Conservation (phyloP, 2,888 invertebrate species). For the Macroteleia sp. region DNA sequence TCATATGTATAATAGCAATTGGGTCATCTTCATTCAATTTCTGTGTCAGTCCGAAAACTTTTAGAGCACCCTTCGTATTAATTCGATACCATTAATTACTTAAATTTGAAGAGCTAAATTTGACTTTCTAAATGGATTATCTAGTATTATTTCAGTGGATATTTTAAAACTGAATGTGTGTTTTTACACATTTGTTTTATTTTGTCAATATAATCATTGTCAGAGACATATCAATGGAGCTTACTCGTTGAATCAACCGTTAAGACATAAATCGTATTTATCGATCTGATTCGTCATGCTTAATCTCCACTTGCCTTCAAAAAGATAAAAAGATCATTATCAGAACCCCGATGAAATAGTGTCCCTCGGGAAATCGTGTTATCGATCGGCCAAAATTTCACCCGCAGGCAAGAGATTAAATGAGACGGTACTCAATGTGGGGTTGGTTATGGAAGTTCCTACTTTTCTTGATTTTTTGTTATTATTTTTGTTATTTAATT, state of each 20-base stretch:
- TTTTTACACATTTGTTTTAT: no score
- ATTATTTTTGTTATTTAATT: constrained; percentile 3
- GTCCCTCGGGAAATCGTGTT: constrained; percentile 62
- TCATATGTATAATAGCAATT: no score
- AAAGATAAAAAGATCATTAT: constrained; percentile 50
- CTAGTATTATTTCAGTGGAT: no score
- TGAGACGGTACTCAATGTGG: constrained; percentile 37
- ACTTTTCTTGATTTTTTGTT: constrained; percentile 12
- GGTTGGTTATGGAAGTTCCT: constrained; percentile 36
- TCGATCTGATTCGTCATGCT: constrained; percentile 40
- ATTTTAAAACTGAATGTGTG: no score
- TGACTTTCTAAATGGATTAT: no score
- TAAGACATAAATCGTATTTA: constrained; percentile 35
- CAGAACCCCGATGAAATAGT: constrained; percentile 33
- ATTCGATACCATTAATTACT: no score
- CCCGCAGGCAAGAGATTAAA: constrained; percentile 49
- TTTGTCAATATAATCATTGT: no score
- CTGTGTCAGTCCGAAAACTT: no score
- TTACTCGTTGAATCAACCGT: constrained; percentile 5
- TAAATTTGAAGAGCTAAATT: no score
- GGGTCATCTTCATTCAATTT: no score
- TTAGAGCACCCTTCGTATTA: no score
- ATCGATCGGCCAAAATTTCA: constrained; percentile 59
- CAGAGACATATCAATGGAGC: no score
- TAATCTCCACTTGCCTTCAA: constrained; percentile 46